Evolutionary conservation across 2,797 vertebrate species (phyloP), one percentile per base, ranked within the genome.

Genomic region (Luscinia luscinia): DNA sequence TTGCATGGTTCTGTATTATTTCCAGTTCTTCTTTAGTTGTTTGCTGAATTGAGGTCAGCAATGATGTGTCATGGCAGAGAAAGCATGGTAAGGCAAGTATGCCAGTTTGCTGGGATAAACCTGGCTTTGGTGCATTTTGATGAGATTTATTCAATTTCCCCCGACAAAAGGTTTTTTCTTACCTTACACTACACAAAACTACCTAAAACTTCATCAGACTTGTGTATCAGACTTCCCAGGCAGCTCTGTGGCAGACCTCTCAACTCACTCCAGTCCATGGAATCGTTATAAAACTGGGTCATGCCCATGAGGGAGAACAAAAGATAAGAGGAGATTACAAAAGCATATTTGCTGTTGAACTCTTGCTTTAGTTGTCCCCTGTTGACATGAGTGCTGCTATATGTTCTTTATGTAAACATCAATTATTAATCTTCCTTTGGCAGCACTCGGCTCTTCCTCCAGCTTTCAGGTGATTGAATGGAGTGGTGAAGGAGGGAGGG

Each of bases 401-500:
- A 48, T 72, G 84, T 90, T 95, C 48, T 84, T 96, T 91, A 89
- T 38, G 72, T 97, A 96, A 95, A 69, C 84, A 95, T 97, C 91
- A 88, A 95, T 97, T 96, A 96, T 87, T 97, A 87, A 95, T 95
- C 86, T 93, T 52, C 58, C 46, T 67, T 66, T 96, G 94, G 96
- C 96, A 96, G 72, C 26, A 15, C 32, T 93, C 89, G 80, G 81
- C 66, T 64, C 74, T 92, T 85, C 58, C 72, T 90, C 57, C 66
- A 0, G 9, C 94, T 96, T 79, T 59, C 46, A 59, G 83, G 79
- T 94, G 96, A 89, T 89, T 84, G 96, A 91, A 45, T 80, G 43
- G 91, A 87, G 52, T 12, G 80, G 93, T 57, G 91, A 78, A 93
- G 62, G 74, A 62, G 87, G 91, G 91, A 62, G 87, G 90, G 91